Base-by-base conservation (phyloP, 2,888 invertebrate species). In the Gari tellinella region DNA sequence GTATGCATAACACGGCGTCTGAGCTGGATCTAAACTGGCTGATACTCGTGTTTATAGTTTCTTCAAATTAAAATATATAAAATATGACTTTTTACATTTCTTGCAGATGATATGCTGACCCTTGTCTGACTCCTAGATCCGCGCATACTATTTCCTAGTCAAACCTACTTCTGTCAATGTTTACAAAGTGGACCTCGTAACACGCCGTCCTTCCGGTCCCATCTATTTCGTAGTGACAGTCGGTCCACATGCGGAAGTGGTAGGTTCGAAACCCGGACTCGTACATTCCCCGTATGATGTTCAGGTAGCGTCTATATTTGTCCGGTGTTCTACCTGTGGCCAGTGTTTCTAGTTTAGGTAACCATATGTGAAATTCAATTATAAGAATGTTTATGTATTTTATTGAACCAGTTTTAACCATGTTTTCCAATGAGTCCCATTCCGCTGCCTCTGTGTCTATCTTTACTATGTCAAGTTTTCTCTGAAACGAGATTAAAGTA, bases 281-380 rank as follows among this genome's bases (percentile, higher is more conserved):
- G 23, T 41, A 56, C 21, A 56, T 21, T 17, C 55, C 21, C n/a
- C 31, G 19, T 2, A 56, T 19, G 10, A 56, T 25, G 31, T 25
- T 56, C 25, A 56, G 23, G 23, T 56, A 56, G 10, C 31, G 55
- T 14, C 21, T 15, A 23, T 23, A 56, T 21, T 23, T 40, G 7
- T 56, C 55, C 15, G 40, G 40, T 14, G 23, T 56, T 19, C 55
- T 21, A 15, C 25, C 25, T 2, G 14, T 23, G 14, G 25, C 23
- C 15, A 41, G 41, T 23, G n/a, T 40, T 14, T 10, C 31, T 10
- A 31, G 31, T 23, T 37, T 4, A 7, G 31, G 5, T 0, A 56
- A 41, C 40, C 55, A 56, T n/a, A 41, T n/a, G 41, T 56, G 55
- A 19, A 56, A 56, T 21, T 56, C 55, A 8, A 56, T 23, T 12